Conservation (phyloP, 2,113 vertebrate species). For the Cromileptes altivelis region DNA sequence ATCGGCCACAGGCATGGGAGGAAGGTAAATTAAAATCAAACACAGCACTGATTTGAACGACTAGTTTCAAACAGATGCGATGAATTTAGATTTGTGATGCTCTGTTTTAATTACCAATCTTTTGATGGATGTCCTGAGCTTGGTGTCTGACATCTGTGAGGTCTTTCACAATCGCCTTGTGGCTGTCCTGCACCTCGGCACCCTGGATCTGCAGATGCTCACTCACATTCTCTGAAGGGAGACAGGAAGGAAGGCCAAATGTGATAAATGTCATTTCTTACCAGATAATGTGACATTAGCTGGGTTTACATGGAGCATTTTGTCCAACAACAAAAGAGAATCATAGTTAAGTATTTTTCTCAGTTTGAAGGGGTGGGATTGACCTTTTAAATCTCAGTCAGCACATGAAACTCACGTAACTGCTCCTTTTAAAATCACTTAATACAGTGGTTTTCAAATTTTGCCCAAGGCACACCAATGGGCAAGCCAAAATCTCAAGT, state of each 20-base stretch:
- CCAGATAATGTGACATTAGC: too few relatives aligned
- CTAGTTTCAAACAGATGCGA: background rate
- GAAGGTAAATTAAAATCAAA: background rate
- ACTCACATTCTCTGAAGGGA: conserved; percentile 82
- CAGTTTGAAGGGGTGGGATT: too few relatives aligned
- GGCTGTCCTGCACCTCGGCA: conserved; percentile 74
- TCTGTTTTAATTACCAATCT: conserved; percentile 76
- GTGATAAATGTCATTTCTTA: background rate
- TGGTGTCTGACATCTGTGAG: conserved; percentile 74
- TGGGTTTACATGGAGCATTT: background rate
- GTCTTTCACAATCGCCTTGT: conserved; percentile 74
- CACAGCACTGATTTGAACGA: background rate
- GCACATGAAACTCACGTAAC: background rate
- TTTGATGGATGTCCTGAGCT: conserved; percentile 81
- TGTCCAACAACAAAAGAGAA: background rate
- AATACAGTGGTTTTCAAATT: too few relatives aligned
- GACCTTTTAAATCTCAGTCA: background rate
- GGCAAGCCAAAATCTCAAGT: too few relatives aligned
- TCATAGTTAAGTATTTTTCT: background rate
- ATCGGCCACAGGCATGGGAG: background rate
- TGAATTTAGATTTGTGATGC: background rate
- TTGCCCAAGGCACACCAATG: too few relatives aligned
- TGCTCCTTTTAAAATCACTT: too few relatives aligned
- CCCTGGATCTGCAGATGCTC: conserved; percentile 76
- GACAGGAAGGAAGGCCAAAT: background rate